Conservation (phyloP, 2,797 vertebrate species). For the Parambassis ranga region DNA sequence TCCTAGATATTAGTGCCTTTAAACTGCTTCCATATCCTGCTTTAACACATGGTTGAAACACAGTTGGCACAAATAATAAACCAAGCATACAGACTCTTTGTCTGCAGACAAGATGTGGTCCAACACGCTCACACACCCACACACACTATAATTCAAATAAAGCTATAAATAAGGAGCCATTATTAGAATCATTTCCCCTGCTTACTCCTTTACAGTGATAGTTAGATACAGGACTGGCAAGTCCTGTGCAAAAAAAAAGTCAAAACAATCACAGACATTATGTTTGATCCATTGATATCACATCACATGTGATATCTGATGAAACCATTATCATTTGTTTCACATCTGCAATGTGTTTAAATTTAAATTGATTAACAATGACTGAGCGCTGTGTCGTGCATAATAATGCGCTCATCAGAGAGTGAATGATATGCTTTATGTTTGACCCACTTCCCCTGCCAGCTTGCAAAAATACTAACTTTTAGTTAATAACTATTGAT, state of each 20-base stretch:
- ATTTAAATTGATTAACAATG: slow-evolving; percentile 34
- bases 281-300: not conserved
- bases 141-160: not conserved
- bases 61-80: not conserved
- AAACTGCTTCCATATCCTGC: not conserved
- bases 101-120: not conserved
- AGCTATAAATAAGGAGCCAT: no score
- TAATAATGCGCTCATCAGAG: slow-evolving; percentile 27
- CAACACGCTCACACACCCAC: not conserved
- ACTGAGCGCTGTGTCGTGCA: slow-evolving; percentile 13
- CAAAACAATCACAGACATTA: not conserved
- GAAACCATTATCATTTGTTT: not conserved
- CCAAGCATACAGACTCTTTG: not conserved
- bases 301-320: not conserved
- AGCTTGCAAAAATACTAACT: slow-evolving; percentile 6
- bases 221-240: not conserved
- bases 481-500: slow-evolving; percentile 35
- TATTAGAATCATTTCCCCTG: not conserved
- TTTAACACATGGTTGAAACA: not conserved
- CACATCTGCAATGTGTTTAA: not conserved
- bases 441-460: slow-evolving; percentile 30
- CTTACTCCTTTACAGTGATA: not conserved
- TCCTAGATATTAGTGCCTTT: slow-evolving; percentile 4
- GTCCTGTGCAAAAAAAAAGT: not conserved
- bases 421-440: slow-evolving; percentile 34